phyloP scores from a whole-genome alignment of 2,113 vertebrate genomes.

The Morone chrysops region DNA sequence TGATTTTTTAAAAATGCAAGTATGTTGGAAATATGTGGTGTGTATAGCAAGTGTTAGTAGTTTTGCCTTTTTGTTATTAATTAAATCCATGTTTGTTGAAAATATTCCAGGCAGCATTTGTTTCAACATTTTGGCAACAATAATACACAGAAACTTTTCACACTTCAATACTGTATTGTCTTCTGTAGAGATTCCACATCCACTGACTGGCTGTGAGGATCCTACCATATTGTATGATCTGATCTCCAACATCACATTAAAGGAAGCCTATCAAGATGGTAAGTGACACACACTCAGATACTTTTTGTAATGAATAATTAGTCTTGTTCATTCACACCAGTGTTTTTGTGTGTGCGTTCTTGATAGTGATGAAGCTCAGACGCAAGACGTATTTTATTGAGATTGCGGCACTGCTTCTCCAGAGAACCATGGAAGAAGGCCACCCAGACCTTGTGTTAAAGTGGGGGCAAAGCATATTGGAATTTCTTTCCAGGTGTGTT shows the following conservation, averaged over 20 bases:
- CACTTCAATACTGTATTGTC: constrained; percentile 16
- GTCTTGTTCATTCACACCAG: constrained; percentile 2
- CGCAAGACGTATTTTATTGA: constrained; percentile 87
- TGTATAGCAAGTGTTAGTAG: neutral
- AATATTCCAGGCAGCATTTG: neutral
- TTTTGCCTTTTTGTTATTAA: neutral
- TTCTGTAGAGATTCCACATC: constrained; percentile 31
- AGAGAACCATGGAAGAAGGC: constrained; percentile 88
- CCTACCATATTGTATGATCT: constrained; percentile 84
- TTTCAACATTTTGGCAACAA: neutral
- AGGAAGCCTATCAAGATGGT: constrained; percentile 86
- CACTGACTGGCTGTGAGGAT: constrained; percentile 84
- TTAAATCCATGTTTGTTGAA: neutral
- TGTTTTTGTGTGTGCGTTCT: constrained; percentile 41
- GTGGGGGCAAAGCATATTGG: constrained; percentile 81
- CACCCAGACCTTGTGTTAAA: constrained; percentile 82
- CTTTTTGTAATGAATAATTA: neutral
- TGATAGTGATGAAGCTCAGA: constrained; percentile 91
- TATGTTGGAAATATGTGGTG: neutral
- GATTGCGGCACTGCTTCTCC: constrained; percentile 87
- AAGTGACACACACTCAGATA: constrained; percentile 9
- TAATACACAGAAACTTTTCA: too few relatives aligned
- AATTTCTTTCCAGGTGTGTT: constrained; percentile 85
- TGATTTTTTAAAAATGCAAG: neutral
- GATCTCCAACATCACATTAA: constrained; percentile 84